phyloP scores from a whole-genome alignment of 2,113 vertebrate species.

The Nothoprocta pentlandii region DNA sequence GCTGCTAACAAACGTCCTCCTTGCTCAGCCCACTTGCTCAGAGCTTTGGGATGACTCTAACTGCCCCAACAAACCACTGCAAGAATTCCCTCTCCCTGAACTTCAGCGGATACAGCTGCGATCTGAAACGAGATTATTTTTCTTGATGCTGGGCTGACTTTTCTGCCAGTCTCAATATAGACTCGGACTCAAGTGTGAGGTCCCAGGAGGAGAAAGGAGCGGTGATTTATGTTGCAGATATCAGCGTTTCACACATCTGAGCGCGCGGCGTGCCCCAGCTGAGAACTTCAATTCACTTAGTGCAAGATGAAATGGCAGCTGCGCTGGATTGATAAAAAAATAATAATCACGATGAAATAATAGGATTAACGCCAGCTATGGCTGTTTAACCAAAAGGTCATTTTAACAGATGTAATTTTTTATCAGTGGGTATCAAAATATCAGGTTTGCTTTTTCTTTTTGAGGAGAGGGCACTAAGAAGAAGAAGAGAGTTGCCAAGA shows the following conservation, averaged over 20 bases:
- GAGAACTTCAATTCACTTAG: constrained; percentile 69
- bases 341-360: constrained; percentile 22
- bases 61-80: not conserved
- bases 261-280: constrained; percentile 23
- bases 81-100: not conserved
- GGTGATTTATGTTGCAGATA: not conserved
- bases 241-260: constrained; percentile 49
- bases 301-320: constrained; percentile 63
- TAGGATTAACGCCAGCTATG: constrained; percentile 54
- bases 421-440: constrained; percentile 31
- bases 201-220: constrained; percentile 38
- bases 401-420: constrained; percentile 44
- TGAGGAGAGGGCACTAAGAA: not conserved
- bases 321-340: constrained; percentile 40
- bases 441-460: not conserved
- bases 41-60: not conserved
- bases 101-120: not conserved
- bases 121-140: constrained; percentile 5
- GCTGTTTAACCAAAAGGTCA: constrained; percentile 62
- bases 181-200: not conserved
- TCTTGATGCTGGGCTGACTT: constrained; percentile 27
- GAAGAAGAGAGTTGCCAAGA: not conserved
- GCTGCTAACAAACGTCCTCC: not conserved
- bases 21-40: fast-evolving
- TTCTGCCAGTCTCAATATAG: not conserved